Conservation (phyloP, 2,888 invertebrate genomes). For the Ormyrus rosae region DNA sequence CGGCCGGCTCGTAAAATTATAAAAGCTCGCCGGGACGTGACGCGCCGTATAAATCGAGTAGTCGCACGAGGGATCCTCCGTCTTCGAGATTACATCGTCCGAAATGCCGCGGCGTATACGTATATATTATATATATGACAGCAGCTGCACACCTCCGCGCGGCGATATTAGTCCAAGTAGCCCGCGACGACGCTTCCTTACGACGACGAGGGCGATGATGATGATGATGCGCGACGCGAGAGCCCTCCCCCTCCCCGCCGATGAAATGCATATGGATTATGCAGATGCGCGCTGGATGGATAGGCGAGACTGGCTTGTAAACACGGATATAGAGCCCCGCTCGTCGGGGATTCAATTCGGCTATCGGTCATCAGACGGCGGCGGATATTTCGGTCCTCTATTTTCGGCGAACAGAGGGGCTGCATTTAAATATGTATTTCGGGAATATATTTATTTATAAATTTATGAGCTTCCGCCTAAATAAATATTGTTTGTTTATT, state of each 20-base stretch:
- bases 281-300: conserved; percentile 24
- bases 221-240: neutral
- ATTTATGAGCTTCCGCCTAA: too few relatives aligned
- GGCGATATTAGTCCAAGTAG: conserved; percentile 20
- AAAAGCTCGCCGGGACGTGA: conserved; percentile 26
- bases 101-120: conserved; percentile 13
- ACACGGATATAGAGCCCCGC: neutral
- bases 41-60: conserved; percentile 21
- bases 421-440: too few relatives aligned
- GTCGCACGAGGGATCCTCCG: neutral
- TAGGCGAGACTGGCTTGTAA: neutral
- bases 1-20: conserved; percentile 38
- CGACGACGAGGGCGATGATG: conserved; percentile 33
- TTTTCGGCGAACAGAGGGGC: too few relatives aligned
- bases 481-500: too few relatives aligned
- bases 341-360: neutral
- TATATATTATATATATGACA: neutral
- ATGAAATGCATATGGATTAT: conserved; percentile 51
- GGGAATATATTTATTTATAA: too few relatives aligned
- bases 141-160: neutral
- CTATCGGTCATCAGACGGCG: neutral
- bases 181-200: conserved; percentile 4
- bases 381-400: too few relatives aligned
- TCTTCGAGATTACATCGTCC: conserved; percentile 4
- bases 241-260: conserved; percentile 2